Evolutionary conservation across 2,797 vertebrate genomes (phyloP).

Genomic region (Miichthys miiuy): DNA sequence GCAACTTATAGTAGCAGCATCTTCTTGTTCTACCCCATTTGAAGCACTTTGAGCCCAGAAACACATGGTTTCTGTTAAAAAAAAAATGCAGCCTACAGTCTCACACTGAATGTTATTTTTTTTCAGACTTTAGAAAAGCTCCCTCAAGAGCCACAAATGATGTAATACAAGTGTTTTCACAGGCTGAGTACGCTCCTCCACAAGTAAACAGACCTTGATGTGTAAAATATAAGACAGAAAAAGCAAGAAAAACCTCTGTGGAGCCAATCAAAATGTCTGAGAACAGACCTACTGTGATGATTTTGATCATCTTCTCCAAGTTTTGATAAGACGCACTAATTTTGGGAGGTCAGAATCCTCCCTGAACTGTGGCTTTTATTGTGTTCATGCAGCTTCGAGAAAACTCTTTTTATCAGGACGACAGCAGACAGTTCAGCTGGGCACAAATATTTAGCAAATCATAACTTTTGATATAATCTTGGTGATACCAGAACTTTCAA

Average conservation of each 20-base stretch:
- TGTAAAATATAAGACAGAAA: not conserved
- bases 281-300: not conserved
- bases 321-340: not conserved
- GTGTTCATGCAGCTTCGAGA: not conserved
- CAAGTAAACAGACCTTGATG: slow-evolving; percentile 9
- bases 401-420: not conserved
- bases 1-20: not conserved
- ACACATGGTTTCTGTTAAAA: slow-evolving; percentile 1
- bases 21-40: not conserved
- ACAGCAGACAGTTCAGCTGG: not conserved
- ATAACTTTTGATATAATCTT: not conserved
- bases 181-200: not conserved
- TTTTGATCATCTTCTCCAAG: not conserved
- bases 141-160: not conserved
- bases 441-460: not conserved
- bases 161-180: not conserved
- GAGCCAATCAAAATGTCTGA: not conserved
- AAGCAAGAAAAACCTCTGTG: not conserved
- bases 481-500: not conserved
- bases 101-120: not conserved
- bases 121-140: not conserved
- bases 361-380: not conserved
- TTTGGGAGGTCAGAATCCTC: not conserved
- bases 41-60: not conserved
- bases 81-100: not conserved